A percentile compares a stretch with the other conserved stretches of the same genome.
Evolutionary conservation across 2,797 vertebrate species (phyloP).

Genomic region (Pagetopsis macropterus): DNA sequence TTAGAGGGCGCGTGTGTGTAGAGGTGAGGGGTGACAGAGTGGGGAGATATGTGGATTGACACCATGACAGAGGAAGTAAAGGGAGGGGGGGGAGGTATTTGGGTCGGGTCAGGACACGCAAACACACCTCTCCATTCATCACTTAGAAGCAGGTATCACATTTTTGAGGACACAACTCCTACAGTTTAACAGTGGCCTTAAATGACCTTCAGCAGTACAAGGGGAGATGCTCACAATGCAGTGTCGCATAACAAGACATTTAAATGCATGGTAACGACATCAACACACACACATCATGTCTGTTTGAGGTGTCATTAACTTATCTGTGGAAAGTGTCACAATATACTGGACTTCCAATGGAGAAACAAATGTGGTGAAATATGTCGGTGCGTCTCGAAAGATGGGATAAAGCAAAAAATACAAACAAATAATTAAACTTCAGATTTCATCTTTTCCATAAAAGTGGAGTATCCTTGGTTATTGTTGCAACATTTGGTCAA

Average conservation of each 20-base stretch:
- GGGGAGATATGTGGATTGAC: slow-evolving; percentile 41
- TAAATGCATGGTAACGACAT: slow-evolving; percentile 7
- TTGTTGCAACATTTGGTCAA: no score
- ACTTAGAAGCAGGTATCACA: slow-evolving; percentile 23
- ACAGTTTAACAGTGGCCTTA: slow-evolving; percentile 38
- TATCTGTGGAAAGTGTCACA: neutral
- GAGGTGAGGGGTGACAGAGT: slow-evolving; percentile 52
- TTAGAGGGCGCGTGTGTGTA: slow-evolving; percentile 48
- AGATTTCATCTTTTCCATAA: neutral
- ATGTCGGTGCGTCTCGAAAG: neutral
- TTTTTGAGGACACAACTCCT: slow-evolving; percentile 44
- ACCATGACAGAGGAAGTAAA: slow-evolving; percentile 29
- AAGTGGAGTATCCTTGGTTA: neutral
- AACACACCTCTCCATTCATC: slow-evolving; percentile 36
- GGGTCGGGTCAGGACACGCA: slow-evolving; percentile 65
- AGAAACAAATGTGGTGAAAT: neutral
- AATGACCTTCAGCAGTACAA: slow-evolving; percentile 51
- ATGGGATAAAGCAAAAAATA: neutral
- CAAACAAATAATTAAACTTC: neutral
- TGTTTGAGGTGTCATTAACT: neutral
- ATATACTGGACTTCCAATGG: slow-evolving; percentile 14
- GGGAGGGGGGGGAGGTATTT: neutral
- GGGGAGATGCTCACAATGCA: slow-evolving; percentile 41
- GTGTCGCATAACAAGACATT: slow-evolving; percentile 38
- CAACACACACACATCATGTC: neutral